Base-by-base conservation (phyloP, 2,113 vertebrate genomes). In the Chiloscyllium plagiosum region DNA sequence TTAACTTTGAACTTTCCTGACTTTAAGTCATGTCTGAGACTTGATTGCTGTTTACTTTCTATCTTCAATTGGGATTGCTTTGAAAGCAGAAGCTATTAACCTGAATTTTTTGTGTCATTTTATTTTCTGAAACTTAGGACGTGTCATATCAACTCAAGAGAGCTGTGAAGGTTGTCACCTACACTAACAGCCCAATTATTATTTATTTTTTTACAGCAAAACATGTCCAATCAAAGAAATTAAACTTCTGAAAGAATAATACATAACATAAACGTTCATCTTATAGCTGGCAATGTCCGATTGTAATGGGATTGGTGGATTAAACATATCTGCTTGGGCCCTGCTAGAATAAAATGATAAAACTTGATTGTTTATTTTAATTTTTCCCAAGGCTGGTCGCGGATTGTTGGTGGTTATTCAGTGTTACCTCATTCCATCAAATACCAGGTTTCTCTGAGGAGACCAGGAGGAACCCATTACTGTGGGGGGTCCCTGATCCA, bases 401-500 rank as follows among this genome's bases (percentile, higher is more conserved):
- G 98, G 0, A 98, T 98, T 61, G 97, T 98, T 29, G 98, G 98
- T 83, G 98, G 98, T 95, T 97, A 97, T 3, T 96, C 96, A 0
- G 97, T 98, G 0, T 96, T 97, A 7, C 98, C 98, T 2, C 96
- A 98, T 95, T 97, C 97, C 47, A 97, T 98, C 96, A 98, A 97
- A 96, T 98, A 98, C 96, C 97, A 98, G 2, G 98, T 98, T 96
- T 98, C 98, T 0, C 96, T 98, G 95, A 98, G 98, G 97, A 98
- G 97, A 33, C 97, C 85, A 0, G 95, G 96, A 5, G 97, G 97
- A 24, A 96, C 97, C 86, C 98, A 98, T 96, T 96, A 98, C 96
- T 99, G 99, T 0, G 98, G 98, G 0, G 98, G 99, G 6, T 98
- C 98, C 4, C 95, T 99, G 96, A 98, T 99, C 96, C 98, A 98